Conservation (phyloP, 2,888 invertebrate genomes). For the Harpagoxenus sublaevis region DNA sequence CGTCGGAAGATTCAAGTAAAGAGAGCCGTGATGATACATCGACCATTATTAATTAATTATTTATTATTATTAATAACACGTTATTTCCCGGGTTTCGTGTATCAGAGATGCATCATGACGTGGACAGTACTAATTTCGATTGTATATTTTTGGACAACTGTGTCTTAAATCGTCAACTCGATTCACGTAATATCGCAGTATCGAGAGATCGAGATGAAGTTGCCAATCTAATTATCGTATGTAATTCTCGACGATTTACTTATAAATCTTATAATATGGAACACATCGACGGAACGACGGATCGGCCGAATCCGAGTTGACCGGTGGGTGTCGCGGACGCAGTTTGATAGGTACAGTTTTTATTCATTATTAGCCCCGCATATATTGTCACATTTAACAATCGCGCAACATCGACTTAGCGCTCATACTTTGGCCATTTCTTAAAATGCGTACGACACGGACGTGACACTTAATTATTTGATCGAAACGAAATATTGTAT, state of each 20-base stretch:
- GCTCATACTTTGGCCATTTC: not conserved
- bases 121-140: not conserved
- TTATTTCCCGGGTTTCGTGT: not conserved
- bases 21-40: no score
- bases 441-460: not conserved
- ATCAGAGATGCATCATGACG: not conserved
- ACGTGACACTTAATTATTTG: not conserved
- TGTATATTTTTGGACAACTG: not conserved
- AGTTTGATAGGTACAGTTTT: not conserved
- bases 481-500: not conserved
- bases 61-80: not conserved
- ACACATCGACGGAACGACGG: not conserved
- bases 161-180: no score
- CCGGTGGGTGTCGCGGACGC: no score
- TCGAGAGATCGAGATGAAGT: not conserved
- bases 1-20: not conserved
- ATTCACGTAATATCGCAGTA: not conserved
- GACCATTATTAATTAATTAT: slow-evolving; percentile 8
- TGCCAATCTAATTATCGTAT: not conserved
- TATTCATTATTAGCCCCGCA: not conserved
- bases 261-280: no score
- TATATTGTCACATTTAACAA: not conserved
- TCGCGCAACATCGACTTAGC: no score
- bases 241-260: not conserved
- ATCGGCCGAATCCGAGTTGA: not conserved